phyloP scores from a whole-genome alignment of 2,797 vertebrate genomes.

The Novumbra hubbsi region DNA sequence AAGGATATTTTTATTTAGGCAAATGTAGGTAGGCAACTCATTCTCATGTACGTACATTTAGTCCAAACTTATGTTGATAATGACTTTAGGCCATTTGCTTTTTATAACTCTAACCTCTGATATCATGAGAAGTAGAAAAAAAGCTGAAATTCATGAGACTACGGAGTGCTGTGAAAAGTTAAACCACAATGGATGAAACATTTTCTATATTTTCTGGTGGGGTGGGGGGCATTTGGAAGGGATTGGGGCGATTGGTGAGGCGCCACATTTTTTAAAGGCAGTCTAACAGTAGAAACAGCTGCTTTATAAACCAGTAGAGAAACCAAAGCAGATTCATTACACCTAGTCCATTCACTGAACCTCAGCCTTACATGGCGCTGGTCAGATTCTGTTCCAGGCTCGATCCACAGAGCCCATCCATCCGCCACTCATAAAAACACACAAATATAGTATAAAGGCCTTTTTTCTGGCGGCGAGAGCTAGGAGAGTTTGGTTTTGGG shows the following conservation, averaged over 20 bases:
- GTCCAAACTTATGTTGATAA: neutral
- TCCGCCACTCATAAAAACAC: slow-evolving; percentile 50
- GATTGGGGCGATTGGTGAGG: slow-evolving; percentile 21
- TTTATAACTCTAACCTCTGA: neutral
- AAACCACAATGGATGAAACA: slow-evolving; percentile 8
- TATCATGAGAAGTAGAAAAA: slow-evolving; percentile 14
- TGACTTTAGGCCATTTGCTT: neutral
- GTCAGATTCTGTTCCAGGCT: slow-evolving; percentile 35
- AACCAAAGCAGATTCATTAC: slow-evolving; percentile 60
- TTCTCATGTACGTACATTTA: neutral
- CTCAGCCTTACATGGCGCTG: slow-evolving; percentile 29
- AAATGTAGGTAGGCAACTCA: neutral
- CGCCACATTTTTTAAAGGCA: slow-evolving; percentile 46
- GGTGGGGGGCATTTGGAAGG: slow-evolving; percentile 12
- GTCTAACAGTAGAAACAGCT: slow-evolving; percentile 39
- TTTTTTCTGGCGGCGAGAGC: slow-evolving; percentile 38
- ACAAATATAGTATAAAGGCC: slow-evolving; percentile 50
- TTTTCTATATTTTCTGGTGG: slow-evolving; percentile 16
- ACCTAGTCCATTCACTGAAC: slow-evolving; percentile 40
- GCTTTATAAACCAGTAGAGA: slow-evolving; percentile 50
- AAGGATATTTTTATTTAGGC: neutral
- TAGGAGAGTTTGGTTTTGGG: slow-evolving; percentile 24
- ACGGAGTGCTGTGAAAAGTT: slow-evolving; percentile 23
- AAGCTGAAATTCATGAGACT: slow-evolving; percentile 9
- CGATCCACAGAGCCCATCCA: slow-evolving; percentile 31